Conservation (phyloP, 2,113 vertebrate genomes). For the Cyrtonyx montezumae region DNA sequence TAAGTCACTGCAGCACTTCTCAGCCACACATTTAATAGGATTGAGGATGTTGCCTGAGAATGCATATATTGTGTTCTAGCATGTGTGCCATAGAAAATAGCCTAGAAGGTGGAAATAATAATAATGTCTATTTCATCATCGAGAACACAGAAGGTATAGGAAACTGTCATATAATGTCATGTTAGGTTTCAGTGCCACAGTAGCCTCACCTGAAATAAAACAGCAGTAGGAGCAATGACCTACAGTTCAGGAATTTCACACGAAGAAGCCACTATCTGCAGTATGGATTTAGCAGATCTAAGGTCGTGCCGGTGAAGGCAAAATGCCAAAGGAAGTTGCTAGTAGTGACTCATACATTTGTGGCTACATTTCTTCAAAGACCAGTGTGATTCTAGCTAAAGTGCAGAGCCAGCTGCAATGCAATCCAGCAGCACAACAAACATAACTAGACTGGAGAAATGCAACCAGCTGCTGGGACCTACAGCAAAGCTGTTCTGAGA, state of each 20-base stretch:
- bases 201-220: not conserved
- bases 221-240: not conserved
- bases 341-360: rapidly evolving
- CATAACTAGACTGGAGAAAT: not conserved
- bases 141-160: not conserved
- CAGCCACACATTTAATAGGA: not conserved
- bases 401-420: not conserved
- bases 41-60: not conserved
- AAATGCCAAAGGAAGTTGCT: not conserved
- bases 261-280: not conserved
- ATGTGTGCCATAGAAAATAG: not conserved
- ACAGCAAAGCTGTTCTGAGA: not conserved
- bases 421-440: not conserved
- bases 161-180: not conserved
- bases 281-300: not conserved
- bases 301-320: not conserved
- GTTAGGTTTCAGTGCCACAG: not conserved
- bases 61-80: rapidly evolving
- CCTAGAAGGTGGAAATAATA: not conserved
- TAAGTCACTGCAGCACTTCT: not conserved
- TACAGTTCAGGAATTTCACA: not conserved
- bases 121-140: not conserved
- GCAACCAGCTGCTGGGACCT: not conserved
- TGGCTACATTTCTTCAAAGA: not conserved
- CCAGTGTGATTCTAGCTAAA: not conserved